These are phyloP conservation scores for Desmophyllum pertusum DNA, from an alignment of 92 coral and sea anemone species.

Conservation along the genomic window DNA sequence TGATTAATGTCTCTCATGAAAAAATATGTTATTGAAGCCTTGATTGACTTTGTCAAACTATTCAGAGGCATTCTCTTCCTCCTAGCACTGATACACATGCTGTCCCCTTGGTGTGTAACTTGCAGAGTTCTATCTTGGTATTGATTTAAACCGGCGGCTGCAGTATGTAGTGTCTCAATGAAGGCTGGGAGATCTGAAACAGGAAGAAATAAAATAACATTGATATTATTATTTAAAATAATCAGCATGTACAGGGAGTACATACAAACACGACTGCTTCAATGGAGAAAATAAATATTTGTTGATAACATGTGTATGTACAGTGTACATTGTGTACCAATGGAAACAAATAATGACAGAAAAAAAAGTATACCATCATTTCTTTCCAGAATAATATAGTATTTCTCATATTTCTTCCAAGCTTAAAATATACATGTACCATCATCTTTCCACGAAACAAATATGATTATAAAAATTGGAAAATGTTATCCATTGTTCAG, in stretches of 20 bases:
- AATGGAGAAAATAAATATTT: too few species aligned
- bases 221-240: background rate
- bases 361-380: too few species aligned
- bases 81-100: background rate
- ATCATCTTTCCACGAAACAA: too few species aligned
- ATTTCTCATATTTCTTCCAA: too few species aligned
- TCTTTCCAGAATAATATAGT: too few species aligned
- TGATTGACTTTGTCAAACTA: background rate
- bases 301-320: too few species aligned
- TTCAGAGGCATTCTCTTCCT: background rate
- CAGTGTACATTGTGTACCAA: too few species aligned
- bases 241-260: too few species aligned
- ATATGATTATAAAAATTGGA: too few species aligned
- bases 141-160: constrained; percentile 57
- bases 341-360: too few species aligned
- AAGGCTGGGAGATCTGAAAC: constrained; percentile 82
- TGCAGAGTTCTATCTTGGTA: background rate
- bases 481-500: too few species aligned
- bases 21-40: background rate
- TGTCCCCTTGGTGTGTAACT: background rate
- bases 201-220: constrained; percentile 7
- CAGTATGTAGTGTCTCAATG: constrained; percentile 79
- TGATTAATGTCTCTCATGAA: background rate
- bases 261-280: background rate
- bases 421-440: too few species aligned